A percentile compares a stretch with the other conserved stretches of the same genome.
Conservation (phyloP, 2,888 invertebrate species). For the Isotomurus palustris region DNA sequence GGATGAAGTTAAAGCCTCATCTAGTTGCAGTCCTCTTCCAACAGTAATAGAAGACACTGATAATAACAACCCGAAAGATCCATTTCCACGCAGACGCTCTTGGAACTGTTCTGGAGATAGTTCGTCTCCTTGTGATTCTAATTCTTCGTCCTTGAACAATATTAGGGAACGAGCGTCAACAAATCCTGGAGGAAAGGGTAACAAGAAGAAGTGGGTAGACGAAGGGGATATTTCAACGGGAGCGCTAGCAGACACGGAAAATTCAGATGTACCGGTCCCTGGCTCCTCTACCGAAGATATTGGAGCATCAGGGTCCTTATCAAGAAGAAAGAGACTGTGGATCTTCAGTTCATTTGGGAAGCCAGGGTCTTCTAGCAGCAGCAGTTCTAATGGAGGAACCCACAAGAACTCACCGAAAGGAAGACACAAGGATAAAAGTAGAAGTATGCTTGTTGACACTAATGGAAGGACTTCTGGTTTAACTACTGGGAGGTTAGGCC, state of each 20-base stretch:
- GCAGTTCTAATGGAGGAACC: slow-evolving; percentile 34
- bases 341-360: slow-evolving; percentile 49
- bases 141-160: slow-evolving; percentile 30
- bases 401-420: slow-evolving; percentile 17
- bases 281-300: slow-evolving; percentile 40
- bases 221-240: slow-evolving; percentile 45
- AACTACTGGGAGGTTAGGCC: slow-evolving; percentile 11
- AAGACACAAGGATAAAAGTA: slow-evolving; percentile 20
- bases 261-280: slow-evolving; percentile 39
- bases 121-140: slow-evolving; percentile 38
- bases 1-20: no score
- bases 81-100: slow-evolving; percentile 31
- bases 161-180: slow-evolving; percentile 16
- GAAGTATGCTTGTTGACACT: slow-evolving; percentile 30
- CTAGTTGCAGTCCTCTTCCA: no score
- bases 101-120: slow-evolving; percentile 40
- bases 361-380: slow-evolving; percentile 37
- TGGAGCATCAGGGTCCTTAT: neutral
- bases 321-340: slow-evolving; percentile 4
- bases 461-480: slow-evolving; percentile 11
- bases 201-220: slow-evolving; percentile 31
- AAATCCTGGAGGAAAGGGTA: slow-evolving; percentile 1
- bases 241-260: slow-evolving; percentile 45
- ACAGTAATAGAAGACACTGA: no score
- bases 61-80: no score